phyloP scores from a whole-genome alignment of 2,797 vertebrate genomes.

The Phyllotis vaccarum region DNA sequence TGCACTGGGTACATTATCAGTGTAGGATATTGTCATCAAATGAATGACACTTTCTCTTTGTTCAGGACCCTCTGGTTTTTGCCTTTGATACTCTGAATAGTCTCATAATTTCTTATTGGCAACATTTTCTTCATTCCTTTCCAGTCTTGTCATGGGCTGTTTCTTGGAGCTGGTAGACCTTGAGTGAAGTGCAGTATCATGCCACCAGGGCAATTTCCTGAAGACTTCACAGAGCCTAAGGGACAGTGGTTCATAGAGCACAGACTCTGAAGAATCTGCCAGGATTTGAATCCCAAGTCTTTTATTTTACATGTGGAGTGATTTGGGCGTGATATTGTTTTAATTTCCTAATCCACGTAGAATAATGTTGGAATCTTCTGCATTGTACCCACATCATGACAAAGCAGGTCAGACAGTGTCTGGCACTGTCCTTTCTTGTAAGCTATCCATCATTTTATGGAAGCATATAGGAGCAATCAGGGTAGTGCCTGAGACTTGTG shows the following conservation, averaged over 20 bases:
- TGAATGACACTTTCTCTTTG: neutral
- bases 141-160: rapidly evolving
- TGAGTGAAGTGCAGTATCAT: rapidly evolving
- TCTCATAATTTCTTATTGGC: neutral
- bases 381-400: neutral
- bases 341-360: rapidly evolving
- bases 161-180: neutral
- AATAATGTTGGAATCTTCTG: neutral
- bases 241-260: neutral
- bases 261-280: neutral
- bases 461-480: neutral
- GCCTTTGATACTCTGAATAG: neutral
- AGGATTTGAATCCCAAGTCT: neutral
- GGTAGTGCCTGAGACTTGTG: neutral
- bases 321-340: neutral
- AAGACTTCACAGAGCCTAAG: neutral
- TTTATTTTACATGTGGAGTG: neutral
- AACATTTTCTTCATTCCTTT: neutral
- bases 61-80: neutral
- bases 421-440: neutral
- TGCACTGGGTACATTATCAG: rapidly evolving
- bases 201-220: neutral
- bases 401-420: neutral
- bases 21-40: neutral
- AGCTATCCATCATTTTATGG: neutral